Base-by-base conservation (phyloP, 2,888 invertebrate species). In the Nycteola revayana region DNA sequence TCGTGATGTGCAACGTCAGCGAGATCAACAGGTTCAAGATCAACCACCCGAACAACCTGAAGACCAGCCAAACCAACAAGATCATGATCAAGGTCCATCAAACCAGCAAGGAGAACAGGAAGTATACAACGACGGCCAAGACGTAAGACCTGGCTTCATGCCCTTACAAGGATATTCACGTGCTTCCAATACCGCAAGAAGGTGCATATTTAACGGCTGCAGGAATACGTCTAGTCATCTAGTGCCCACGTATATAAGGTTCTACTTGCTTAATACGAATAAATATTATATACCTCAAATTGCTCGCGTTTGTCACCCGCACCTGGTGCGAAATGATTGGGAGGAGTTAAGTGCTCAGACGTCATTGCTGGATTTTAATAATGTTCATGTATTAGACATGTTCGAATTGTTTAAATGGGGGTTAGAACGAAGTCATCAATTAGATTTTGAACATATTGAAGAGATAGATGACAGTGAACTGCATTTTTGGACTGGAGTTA, bases 401-500 rank as follows among this genome's bases (percentile, higher is more conserved):
- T 32, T 44, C 8, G 36, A 44, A 21, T 18, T 44, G 11, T 44
- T 32, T 31, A 37, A 41, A 45, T 45, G 32, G 45, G 36, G 42
- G 9, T 32, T 32, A n/a, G 37, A 38, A 26, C 21, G 21, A 7
- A 30, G 34, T 25, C 22, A 30, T 28, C 20, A 32, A 33, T 17
- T 35, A 11, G 32, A 35, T 37, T 41, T 26, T 25, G 41, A 45
- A 40, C 31, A 45, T 28, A 37, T 41, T 18, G 40, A 41, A 32
- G 21, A 28, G 23, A 29, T 45, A 17, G 37, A 44, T 31, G 41
- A 44, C 34, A 34, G 36, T 23, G 34, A 31, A 31, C 27, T 44
- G 8, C 36, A 36, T 25, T 40, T 40, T 44, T 36, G 30, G 32
- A 40, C 44, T 9, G 36, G 26, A 28, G 10, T 44, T 21, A 24